Conservation (phyloP, 2,888 invertebrate genomes). For the Thalpophila matura region DNA sequence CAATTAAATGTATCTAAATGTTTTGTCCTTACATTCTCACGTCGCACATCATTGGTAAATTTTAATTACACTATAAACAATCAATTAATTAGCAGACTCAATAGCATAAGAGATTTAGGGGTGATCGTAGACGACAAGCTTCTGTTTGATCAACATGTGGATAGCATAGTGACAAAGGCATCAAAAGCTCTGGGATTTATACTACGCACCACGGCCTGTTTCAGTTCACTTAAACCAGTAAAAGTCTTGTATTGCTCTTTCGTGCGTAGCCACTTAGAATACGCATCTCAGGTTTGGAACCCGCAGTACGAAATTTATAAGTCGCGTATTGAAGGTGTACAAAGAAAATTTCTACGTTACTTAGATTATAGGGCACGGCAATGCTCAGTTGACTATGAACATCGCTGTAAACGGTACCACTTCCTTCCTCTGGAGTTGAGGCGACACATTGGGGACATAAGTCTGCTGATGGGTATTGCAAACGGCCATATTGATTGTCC, state of each 20-base stretch:
- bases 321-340: conserved; percentile 1
- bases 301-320: conserved; percentile 7
- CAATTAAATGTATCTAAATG: conserved; percentile 24
- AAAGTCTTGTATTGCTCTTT: conserved; percentile 9
- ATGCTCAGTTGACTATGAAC: conserved; percentile 4
- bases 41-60: not conserved
- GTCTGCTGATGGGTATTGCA: not conserved
- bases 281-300: too few species aligned
- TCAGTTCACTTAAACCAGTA: conserved; percentile 3
- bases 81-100: conserved; percentile 1
- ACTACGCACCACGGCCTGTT: not conserved
- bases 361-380: conserved; percentile 8
- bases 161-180: not conserved
- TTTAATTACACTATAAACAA: not conserved
- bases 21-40: conserved; percentile 3
- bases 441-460: conserved; percentile 4
- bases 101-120: conserved; percentile 10
- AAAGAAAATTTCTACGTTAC: conserved; percentile 9
- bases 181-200: conserved; percentile 8
- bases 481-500: conserved; percentile 1
- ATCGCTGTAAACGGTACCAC: conserved; percentile 12
- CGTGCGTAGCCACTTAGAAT: conserved; percentile 19
- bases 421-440: too few species aligned
- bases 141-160: not conserved
- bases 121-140: conserved; percentile 5